phyloP scores from a whole-genome alignment of 2,888 invertebrate genomes.

The Calliopum simillimum region DNA sequence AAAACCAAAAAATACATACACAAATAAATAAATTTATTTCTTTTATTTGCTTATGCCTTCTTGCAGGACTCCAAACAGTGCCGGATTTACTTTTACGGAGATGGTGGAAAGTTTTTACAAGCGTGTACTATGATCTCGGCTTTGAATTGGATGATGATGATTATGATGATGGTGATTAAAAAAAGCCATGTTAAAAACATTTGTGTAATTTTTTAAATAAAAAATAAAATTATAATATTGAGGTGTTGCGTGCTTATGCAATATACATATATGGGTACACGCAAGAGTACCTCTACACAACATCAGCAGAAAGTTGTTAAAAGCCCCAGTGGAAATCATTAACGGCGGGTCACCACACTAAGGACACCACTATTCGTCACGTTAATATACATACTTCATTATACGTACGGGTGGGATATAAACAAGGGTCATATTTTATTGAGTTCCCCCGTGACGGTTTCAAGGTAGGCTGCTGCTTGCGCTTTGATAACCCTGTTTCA shows the following conservation, averaged over 20 bases:
- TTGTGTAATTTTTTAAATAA: too few species aligned
- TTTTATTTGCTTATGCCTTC: neutral
- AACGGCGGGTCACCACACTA: constrained; percentile 7
- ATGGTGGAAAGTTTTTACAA: neutral
- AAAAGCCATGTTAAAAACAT: too few species aligned
- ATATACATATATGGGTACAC: too few species aligned
- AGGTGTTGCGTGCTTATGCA: constrained; percentile 18
- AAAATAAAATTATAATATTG: constrained; percentile 8
- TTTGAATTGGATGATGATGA: neutral
- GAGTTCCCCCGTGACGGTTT: too few species aligned
- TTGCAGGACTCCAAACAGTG: constrained; percentile 10
- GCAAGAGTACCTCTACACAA: too few species aligned
- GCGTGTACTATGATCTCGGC: constrained; percentile 22
- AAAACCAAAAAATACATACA: too few species aligned
- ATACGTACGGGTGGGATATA: neutral
- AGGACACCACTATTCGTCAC: constrained; percentile 4
- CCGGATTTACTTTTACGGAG: neutral
- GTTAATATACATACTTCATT: neutral
- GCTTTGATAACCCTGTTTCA: too few species aligned
- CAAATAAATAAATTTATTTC: neutral
- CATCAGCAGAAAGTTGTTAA: too few species aligned
- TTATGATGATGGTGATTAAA: too few species aligned
- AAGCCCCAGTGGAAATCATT: constrained; percentile 1
- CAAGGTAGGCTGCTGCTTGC: too few species aligned
- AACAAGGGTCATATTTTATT: neutral